Percentiles rank a stretch among this genome's conserved stretches.
phyloP scores from a whole-genome alignment of 2,888 invertebrate species.

The Lithophane leautieri region DNA sequence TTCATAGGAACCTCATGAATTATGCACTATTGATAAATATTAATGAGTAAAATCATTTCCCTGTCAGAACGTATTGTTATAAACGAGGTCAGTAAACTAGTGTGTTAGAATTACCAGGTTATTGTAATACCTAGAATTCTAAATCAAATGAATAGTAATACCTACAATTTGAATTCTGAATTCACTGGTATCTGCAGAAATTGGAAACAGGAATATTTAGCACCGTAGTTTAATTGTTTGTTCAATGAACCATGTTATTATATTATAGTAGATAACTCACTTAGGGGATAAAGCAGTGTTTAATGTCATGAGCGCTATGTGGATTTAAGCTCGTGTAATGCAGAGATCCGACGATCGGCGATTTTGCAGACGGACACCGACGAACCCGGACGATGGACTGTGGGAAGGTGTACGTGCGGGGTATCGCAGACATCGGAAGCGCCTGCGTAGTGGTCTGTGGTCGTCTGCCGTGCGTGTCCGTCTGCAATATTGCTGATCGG shows the following conservation, averaged over 20 bases:
- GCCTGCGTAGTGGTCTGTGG: no score
- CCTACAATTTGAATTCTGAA: neutral
- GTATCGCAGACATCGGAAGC: no score
- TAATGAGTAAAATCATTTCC: constrained; percentile 58
- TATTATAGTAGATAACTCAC: neutral
- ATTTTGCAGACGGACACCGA: no score
- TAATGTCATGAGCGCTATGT: neutral
- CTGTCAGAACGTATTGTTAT: constrained; percentile 41
- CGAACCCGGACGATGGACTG: no score
- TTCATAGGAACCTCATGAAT: constrained; percentile 59
- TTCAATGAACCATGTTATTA: neutral
- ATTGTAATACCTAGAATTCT: neutral
- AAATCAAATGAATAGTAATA: constrained; percentile 11
- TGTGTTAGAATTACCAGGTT: constrained; percentile 25
- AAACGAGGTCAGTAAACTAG: constrained; percentile 30
- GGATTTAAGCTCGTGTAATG: neutral
- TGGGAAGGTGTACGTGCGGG: no score
- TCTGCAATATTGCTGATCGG: no score
- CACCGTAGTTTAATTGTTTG: neutral
- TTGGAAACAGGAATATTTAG: neutral
- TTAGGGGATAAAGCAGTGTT: neutral
- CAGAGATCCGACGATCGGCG: no score
- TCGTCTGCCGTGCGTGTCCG: no score
- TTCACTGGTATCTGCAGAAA: neutral
- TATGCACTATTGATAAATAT: constrained; percentile 59